phyloP scores from a whole-genome alignment of 2,113 vertebrate genomes.

The Bambusicola thoracicus region DNA sequence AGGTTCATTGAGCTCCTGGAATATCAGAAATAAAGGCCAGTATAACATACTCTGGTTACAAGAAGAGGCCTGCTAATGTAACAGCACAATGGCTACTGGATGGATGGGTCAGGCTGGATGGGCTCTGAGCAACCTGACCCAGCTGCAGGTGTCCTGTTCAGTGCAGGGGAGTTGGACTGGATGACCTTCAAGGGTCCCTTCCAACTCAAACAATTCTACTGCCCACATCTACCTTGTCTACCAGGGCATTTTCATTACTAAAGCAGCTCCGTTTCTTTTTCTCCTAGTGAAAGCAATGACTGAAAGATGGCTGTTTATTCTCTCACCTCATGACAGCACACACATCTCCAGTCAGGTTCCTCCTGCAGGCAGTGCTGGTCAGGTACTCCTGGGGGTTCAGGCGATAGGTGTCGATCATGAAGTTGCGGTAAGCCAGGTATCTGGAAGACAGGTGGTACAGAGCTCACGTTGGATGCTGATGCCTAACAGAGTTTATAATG shows the following conservation, averaged over 20 bases:
- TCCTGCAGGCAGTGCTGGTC: conserved; percentile 95
- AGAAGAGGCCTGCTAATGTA: background rate
- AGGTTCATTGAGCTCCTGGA: background rate
- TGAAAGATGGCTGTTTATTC: rapidly evolving
- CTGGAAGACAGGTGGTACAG: conserved; percentile 56
- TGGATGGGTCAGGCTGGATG: too few relatives aligned
- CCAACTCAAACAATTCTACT: too few relatives aligned
- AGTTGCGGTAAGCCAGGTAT: conserved; percentile 98
- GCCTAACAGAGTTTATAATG: rapidly evolving
- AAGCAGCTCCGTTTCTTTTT: background rate
- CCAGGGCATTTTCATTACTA: background rate
- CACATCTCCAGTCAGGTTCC: conserved; percentile 95
- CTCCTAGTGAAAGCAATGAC: too few relatives aligned
- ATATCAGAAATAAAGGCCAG: background rate
- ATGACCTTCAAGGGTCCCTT: too few relatives aligned
- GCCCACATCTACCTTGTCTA: rapidly evolving
- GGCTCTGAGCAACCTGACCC: too few relatives aligned
- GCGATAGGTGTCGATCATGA: conserved; percentile 98
- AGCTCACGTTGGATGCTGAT: rapidly evolving
- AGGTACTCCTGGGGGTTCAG: conserved; percentile 98
- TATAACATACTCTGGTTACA: background rate
- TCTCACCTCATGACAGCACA: conserved; percentile 96
- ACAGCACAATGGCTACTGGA: rapidly evolving
- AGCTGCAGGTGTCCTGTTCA: too few relatives aligned
- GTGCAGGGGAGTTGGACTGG: too few relatives aligned